Percentiles rank a stretch among this genome's conserved stretches.
Evolutionary conservation across 2,113 vertebrate species (phyloP).

Genomic region (Herpetotheres cachinnans): DNA sequence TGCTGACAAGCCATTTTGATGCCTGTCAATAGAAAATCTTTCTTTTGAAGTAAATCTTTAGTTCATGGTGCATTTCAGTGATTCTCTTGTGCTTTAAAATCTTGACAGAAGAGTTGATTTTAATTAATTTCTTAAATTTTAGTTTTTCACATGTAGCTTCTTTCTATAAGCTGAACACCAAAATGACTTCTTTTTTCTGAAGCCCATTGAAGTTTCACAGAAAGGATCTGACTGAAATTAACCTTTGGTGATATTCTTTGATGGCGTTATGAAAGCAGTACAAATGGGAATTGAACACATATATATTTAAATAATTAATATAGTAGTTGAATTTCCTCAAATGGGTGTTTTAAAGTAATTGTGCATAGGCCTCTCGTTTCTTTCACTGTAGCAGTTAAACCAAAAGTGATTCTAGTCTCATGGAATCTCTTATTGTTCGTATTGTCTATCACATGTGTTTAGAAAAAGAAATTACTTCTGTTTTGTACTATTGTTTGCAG

Average conservation of each 20-base stretch:
- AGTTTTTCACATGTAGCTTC: not conserved
- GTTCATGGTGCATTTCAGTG: not conserved
- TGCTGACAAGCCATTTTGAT: not conserved
- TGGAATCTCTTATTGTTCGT: not conserved
- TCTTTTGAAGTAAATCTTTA: not conserved
- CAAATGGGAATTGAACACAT: not conserved
- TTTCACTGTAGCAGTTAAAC: not conserved
- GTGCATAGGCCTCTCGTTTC: not conserved
- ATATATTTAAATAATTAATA: not conserved
- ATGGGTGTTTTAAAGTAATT: not conserved
- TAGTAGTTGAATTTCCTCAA: not conserved
- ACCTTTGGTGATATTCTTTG: not conserved
- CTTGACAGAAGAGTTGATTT: not conserved
- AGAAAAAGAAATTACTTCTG: not conserved
- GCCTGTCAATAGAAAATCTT: not conserved
- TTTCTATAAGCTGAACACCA: not conserved
- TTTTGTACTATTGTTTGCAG: constrained; percentile 49
- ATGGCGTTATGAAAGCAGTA: not conserved
- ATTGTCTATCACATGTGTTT: not conserved
- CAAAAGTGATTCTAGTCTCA: not conserved
- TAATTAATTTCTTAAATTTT: not conserved
- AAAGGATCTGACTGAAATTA: not conserved
- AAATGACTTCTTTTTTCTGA: not conserved
- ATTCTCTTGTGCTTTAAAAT: not conserved
- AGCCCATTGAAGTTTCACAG: not conserved